Conservation (phyloP, 2,797 vertebrate species). For the Pseudocheirus occidentalis region DNA sequence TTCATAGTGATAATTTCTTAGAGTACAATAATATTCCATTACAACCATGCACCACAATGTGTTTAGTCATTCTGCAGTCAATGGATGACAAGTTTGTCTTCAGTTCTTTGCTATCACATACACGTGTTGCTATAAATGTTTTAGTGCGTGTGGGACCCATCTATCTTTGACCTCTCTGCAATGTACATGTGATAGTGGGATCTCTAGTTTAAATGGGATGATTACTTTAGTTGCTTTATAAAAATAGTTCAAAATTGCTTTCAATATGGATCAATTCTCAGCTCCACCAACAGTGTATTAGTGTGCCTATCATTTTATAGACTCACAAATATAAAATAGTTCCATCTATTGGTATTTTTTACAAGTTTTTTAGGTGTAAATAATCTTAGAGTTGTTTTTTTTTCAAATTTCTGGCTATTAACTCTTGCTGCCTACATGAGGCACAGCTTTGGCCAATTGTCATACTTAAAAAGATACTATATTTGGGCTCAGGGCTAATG, state of each 20-base stretch:
- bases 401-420: not conserved
- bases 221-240: not conserved
- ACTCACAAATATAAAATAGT: not conserved
- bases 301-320: not conserved
- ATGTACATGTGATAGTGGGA: not conserved
- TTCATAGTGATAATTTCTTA: not conserved
- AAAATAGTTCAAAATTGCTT: not conserved
- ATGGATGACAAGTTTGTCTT: not conserved
- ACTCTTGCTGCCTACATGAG: not conserved
- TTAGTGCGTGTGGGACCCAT: not conserved
- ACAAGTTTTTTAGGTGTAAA: not conserved
- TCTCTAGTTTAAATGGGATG: not conserved
- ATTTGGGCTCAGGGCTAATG: not conserved
- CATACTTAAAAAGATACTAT: not conserved
- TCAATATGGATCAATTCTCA: not conserved
- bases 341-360: not conserved
- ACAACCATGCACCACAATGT: not conserved
- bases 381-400: not conserved
- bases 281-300: not conserved
- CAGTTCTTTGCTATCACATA: not conserved
- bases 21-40: not conserved
- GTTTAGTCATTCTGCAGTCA: not conserved
- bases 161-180: not conserved
- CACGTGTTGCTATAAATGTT: not conserved
- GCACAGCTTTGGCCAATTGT: not conserved